Evolutionary conservation across 1,140 invertebrate genomes (phyloP).

Genomic region (Odontomachus brunneus): DNA sequence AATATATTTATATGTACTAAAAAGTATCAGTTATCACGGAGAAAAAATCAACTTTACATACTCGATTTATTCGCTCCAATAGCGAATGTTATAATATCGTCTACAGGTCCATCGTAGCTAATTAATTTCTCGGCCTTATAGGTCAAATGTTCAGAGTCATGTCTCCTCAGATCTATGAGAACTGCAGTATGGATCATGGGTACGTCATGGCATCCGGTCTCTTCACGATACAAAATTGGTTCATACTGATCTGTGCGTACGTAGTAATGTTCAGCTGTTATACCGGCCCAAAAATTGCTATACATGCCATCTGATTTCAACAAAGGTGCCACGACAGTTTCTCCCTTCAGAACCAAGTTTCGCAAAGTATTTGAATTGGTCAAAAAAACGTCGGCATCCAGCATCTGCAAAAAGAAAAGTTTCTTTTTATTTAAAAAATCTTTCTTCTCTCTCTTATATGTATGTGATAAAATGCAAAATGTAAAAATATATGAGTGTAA

Average conservation of each 20-base stretch:
- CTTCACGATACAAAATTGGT: constrained; percentile 91
- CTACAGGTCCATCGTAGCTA: constrained; percentile 91
- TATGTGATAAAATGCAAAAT: not conserved
- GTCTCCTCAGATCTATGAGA: constrained; percentile 91
- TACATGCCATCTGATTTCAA: constrained; percentile 94
- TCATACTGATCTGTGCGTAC: constrained; percentile 94
- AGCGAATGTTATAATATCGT: constrained; percentile 98
- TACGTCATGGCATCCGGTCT: constrained; percentile 92
- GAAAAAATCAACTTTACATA: constrained; percentile 76
- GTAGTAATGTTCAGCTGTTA: constrained; percentile 96
- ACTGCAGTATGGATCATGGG: constrained; percentile 97
- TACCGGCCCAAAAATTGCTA: constrained; percentile 98
- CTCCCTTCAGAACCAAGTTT: constrained; percentile 89
- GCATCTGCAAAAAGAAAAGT: constrained; percentile 88
- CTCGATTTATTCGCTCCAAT: constrained; percentile 91
- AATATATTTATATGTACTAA: constrained; percentile 63
- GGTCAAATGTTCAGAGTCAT: constrained; percentile 89
- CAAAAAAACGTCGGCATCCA: constrained; percentile 96
- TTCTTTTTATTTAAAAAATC: not conserved
- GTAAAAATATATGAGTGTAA: not conserved
- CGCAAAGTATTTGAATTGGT: constrained; percentile 90
- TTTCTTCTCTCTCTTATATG: not conserved
- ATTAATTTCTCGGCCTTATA: constrained; percentile 89
- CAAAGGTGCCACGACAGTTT: constrained; percentile 92
- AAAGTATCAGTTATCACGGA: too few species aligned